A percentile compares a stretch with the other conserved stretches of the same genome.
These are phyloP conservation scores for Ctenomys sociabilis DNA, from an alignment of 2,113 vertebrate genomes.

Conservation along the genomic window DNA sequence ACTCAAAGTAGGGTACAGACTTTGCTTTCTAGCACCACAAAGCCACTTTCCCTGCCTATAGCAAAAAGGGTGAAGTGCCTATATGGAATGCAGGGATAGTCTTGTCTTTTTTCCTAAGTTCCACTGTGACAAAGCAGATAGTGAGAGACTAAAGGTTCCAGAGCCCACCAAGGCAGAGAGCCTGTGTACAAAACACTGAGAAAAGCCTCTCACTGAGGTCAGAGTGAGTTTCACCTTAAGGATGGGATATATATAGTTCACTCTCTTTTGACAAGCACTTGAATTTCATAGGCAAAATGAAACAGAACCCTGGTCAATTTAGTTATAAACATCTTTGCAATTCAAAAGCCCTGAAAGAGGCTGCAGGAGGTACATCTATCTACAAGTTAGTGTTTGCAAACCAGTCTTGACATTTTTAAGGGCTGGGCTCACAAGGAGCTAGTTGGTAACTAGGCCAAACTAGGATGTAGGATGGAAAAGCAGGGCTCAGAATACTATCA, in stretches of 20 bases:
- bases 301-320: neutral
- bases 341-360: neutral
- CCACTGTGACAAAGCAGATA: neutral
- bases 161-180: neutral
- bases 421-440: neutral
- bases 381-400: neutral
- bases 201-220: neutral
- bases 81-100: no score
- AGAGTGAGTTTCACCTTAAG: neutral
- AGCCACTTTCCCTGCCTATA: neutral
- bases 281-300: neutral
- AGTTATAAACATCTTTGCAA: neutral
- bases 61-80: neutral
- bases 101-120: neutral
- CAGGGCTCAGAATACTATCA: neutral
- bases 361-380: neutral
- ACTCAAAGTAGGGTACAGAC: neutral
- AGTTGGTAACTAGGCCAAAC: no score
- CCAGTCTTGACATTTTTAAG: neutral
- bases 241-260: neutral
- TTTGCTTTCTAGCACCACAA: neutral
- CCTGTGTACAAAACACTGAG: neutral
- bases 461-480: neutral
- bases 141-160: neutral
- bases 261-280: neutral